phyloP scores from a whole-genome alignment of 2,797 vertebrate species.

The Fringilla coelebs region DNA sequence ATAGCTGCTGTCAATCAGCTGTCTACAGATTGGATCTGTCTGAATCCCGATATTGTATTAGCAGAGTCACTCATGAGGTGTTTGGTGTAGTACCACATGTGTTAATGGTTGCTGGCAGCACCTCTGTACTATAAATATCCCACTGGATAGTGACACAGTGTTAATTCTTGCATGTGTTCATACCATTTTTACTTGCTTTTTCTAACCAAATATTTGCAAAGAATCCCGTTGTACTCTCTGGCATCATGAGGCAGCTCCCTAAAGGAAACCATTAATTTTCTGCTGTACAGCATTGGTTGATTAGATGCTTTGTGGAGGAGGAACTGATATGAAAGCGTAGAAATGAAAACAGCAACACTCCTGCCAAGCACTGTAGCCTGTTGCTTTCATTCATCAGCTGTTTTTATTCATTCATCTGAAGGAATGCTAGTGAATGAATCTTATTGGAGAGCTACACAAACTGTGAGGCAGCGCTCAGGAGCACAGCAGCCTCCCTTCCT shows the following conservation, averaged over 20 bases:
- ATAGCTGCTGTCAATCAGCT: neutral
- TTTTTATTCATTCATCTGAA: neutral
- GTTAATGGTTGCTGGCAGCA: neutral
- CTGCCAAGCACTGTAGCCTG: conserved; percentile 32
- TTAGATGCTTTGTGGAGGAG: conserved; percentile 49
- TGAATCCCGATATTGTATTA: neutral
- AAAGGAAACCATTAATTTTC: conserved; percentile 55
- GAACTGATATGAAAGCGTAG: conserved; percentile 7
- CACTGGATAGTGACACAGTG: neutral
- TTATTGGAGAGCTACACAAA: neutral
- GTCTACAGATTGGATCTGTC: neutral
- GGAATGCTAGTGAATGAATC: neutral
- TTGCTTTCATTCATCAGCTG: neutral
- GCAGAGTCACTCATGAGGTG: neutral
- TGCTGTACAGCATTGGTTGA: neutral
- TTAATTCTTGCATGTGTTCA: conserved; percentile 4
- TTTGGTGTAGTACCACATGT: neutral
- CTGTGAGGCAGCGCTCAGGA: neutral
- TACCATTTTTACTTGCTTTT: conserved; percentile 13
- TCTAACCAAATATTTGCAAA: conserved; percentile 55
- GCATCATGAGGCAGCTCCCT: neutral
- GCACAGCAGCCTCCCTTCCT: neutral
- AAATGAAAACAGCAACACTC: conserved; percentile 29
- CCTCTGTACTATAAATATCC: neutral
- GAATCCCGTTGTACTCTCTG: neutral